A percentile compares a stretch with the other conserved stretches of the same genome.
Evolutionary conservation across 1,140 invertebrate species (phyloP).

Genomic region (Drosophila obscura): DNA sequence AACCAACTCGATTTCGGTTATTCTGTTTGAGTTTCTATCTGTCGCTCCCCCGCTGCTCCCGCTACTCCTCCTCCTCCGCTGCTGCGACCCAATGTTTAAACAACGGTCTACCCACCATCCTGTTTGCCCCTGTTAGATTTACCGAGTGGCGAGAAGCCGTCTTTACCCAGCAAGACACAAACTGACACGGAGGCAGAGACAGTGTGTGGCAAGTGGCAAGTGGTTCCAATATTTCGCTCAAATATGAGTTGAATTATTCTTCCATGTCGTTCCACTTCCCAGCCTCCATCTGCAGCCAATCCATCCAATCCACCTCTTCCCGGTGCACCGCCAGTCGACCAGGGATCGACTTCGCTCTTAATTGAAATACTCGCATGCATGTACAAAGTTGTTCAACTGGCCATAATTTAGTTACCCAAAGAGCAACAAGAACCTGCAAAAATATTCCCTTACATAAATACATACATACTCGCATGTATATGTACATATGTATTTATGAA

Average conservation of each 20-base stretch:
- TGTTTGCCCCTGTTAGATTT: slow-evolving; percentile 42
- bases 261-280: too few species aligned
- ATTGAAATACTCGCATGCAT: slow-evolving; percentile 57
- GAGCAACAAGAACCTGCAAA: slow-evolving; percentile 19
- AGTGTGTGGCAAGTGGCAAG: too few species aligned
- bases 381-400: slow-evolving; percentile 62
- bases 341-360: slow-evolving; percentile 59
- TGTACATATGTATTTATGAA: background rate
- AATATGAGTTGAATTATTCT: background rate
- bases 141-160: slow-evolving; percentile 25
- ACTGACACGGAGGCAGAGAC: too few species aligned
- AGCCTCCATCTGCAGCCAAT: too few species aligned
- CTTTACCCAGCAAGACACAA: too few species aligned
- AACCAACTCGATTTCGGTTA: slow-evolving; percentile 17
- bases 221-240: background rate
- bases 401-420: slow-evolving; percentile 58
- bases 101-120: slow-evolving; percentile 21
- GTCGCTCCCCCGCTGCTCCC: too few species aligned
- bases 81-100: slow-evolving; percentile 40
- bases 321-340: background rate
- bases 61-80: too few species aligned
- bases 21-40: slow-evolving; percentile 9
- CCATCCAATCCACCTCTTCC: background rate
- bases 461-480: background rate
- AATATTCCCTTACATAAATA: slow-evolving; percentile 14